Base-by-base conservation (phyloP, 92 coral and sea anemone species). In the Parazoanthus swiftii region DNA sequence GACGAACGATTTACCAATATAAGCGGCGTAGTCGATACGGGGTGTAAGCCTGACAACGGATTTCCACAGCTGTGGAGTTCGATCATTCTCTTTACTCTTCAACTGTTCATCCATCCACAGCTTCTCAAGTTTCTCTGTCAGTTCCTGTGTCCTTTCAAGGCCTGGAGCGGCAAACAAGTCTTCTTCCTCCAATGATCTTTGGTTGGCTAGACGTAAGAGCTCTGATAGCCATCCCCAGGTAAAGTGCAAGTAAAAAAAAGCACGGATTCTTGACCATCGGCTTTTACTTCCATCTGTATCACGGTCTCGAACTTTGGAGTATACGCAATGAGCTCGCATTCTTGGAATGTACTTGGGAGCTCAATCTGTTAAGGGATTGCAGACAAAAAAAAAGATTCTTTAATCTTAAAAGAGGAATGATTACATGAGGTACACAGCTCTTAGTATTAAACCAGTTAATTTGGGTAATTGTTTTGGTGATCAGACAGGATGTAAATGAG, bases 141-240 rank as follows among this genome's bases (percentile, higher is more conserved):
- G 58, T 39, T 39, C 13, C 8, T 76, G 80, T 38, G 80, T 76
- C 2, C 36, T 39, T 42, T 5, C 54, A 21, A 76, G 80, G 54
- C 80, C 58, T 21, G 54, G 51, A 38, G 56, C 80, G 15, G 80
- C 26, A 42, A 76, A 76, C 54, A 76, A 43, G 54, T 76, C 80
- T 39, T 76, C 80, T 76, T 38, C 80, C 18, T 76, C 80, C 56
- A 76, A 44, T 20, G 50, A 35, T 43, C 80, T 76, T 43, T 76
- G 51, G 29, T 44, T 76, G n/a, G 80, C 54, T 9, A 76, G 14
- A 16, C 10, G 56, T 14, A 76, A 42, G 7, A 76, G 33, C n/a
- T 76, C 80, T 76, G 80, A 76, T n/a, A 76, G 8, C 80, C 80
- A 76, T 18, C 80, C 54, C 50, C 50, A 76, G 16, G 80, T 76